Evolutionary conservation across 2,797 vertebrate species (phyloP).

Genomic region (Sciurus vulgaris): DNA sequence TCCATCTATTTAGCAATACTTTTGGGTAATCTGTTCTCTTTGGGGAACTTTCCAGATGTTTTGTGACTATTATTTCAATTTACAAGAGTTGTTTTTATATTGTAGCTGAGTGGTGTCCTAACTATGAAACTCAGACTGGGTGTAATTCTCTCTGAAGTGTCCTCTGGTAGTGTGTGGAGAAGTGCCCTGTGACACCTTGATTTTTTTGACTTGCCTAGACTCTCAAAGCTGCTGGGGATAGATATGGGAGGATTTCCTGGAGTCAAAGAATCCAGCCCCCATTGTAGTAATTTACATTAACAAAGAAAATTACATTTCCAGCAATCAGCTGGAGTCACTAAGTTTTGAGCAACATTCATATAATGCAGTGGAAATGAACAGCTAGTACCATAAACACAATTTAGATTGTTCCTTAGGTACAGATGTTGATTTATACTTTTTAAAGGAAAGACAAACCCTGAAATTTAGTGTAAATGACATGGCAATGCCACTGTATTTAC

Average conservation of each 20-base stretch:
- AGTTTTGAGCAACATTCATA: slow-evolving; percentile 55
- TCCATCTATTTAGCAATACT: slow-evolving; percentile 76
- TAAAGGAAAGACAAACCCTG: slow-evolving; percentile 49
- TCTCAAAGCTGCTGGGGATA: slow-evolving; percentile 22
- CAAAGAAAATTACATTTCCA: slow-evolving; percentile 67
- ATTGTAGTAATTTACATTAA: slow-evolving; percentile 59
- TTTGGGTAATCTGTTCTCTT: slow-evolving; percentile 72
- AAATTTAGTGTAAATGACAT: slow-evolving; percentile 61
- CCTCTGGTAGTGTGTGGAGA: slow-evolving; percentile 51
- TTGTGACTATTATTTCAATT: slow-evolving; percentile 77
- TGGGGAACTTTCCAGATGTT: slow-evolving; percentile 77
- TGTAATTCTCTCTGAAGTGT: slow-evolving; percentile 57
- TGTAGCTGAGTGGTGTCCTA: slow-evolving; percentile 66
- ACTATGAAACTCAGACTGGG: slow-evolving; percentile 48
- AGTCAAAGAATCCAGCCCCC: not conserved
- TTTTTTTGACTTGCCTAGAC: slow-evolving; percentile 54
- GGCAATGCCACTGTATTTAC: not conserved
- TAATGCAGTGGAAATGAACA: slow-evolving; percentile 58
- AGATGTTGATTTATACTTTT: slow-evolving; percentile 21
- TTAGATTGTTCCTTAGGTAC: slow-evolving; percentile 45
- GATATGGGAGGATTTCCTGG: slow-evolving; percentile 5
- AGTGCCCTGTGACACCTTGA: slow-evolving; percentile 39
- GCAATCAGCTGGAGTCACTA: not conserved
- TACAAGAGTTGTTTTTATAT: slow-evolving; percentile 77
- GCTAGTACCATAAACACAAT: slow-evolving; percentile 14